Conservation (phyloP, 2,797 vertebrate genomes). For the Choloepus didactylus region DNA sequence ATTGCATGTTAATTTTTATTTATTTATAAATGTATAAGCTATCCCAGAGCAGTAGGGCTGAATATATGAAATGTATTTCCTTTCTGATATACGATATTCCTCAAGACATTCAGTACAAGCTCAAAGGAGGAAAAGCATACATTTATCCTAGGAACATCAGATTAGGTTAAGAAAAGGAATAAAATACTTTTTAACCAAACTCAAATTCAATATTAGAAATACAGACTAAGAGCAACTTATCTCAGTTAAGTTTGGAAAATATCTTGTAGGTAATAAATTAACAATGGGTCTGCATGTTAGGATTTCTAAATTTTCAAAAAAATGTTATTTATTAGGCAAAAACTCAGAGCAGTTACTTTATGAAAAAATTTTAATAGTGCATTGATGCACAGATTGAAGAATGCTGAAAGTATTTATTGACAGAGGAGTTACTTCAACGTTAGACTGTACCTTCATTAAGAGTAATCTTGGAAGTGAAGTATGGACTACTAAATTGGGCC, state of each 20-base stretch:
- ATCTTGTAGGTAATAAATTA: neutral
- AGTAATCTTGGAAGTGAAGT: slow-evolving; percentile 2
- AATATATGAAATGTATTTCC: neutral
- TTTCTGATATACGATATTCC: neutral
- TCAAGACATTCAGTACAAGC: neutral
- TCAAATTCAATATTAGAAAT: neutral
- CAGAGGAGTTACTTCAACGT: neutral
- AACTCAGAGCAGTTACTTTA: neutral
- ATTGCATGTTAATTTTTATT: neutral
- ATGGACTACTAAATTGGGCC: neutral
- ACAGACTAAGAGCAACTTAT: neutral
- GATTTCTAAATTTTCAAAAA: neutral
- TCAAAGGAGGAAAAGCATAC: neutral
- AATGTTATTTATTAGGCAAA: neutral
- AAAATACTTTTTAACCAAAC: neutral
- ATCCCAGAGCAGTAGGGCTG: neutral
- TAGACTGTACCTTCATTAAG: neutral
- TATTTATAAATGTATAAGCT: neutral
- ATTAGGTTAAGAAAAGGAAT: neutral
- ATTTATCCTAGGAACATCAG: neutral
- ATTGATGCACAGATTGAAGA: neutral
- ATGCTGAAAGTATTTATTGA: neutral
- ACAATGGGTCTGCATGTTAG: neutral
- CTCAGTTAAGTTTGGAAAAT: slow-evolving; percentile 15
- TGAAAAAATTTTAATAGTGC: neutral